These are phyloP conservation scores for Lasius fuliginosus DNA, from an alignment of 2,888 invertebrate species.

Conservation along the genomic window DNA sequence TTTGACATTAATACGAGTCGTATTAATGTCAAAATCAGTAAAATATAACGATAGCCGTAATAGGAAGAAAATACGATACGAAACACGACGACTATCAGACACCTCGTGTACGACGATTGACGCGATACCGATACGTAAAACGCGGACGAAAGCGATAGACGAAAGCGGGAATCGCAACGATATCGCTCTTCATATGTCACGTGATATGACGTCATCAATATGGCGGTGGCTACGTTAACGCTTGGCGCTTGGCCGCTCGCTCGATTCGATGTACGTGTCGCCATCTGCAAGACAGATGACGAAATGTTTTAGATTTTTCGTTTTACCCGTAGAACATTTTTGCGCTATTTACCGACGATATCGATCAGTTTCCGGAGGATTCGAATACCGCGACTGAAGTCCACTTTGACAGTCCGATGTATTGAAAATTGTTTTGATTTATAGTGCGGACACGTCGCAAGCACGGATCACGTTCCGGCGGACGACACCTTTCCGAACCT, in stretches of 20 bases:
- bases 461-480: constrained; percentile 6
- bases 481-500: background rate
- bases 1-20: background rate
- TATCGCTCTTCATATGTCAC: background rate
- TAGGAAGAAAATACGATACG: background rate
- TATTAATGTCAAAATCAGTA: too few species aligned
- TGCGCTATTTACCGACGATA: background rate
- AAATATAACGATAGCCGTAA: too few species aligned
- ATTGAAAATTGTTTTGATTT: constrained; percentile 37
- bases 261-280: background rate
- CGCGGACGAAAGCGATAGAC: background rate
- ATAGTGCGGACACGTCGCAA: background rate
- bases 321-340: background rate
- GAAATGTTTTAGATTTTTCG: background rate
- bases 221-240: too few species aligned
- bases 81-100: background rate
- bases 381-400: constrained; percentile 14
- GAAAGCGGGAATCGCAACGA: background rate
- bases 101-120: background rate
- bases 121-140: background rate
- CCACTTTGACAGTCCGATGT: constrained; percentile 3
- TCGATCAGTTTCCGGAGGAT: background rate
- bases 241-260: too few species aligned
- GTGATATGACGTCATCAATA: background rate
- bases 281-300: background rate